Conservation (phyloP, 1,140 invertebrate species). For the Choristoneura fumiferana region DNA sequence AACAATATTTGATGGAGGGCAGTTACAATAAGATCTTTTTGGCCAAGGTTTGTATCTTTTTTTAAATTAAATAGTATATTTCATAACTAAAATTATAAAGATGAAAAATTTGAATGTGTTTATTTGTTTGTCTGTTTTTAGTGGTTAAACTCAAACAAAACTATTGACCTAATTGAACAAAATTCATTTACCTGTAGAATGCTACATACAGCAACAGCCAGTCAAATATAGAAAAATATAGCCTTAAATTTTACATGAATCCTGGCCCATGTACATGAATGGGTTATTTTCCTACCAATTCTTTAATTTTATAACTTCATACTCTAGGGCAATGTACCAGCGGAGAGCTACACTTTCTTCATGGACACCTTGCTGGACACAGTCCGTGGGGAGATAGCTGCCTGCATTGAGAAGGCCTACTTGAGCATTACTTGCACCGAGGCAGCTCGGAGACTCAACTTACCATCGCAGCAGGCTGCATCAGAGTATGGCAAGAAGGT, state of each 20-base stretch:
- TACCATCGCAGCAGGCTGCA: conserved; percentile 87
- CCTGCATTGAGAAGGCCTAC: conserved; percentile 98
- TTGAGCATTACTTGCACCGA: conserved; percentile 92
- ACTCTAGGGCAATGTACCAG: conserved; percentile 96
- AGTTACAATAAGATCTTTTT: conserved; percentile 95
- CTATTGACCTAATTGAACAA: too few relatives aligned
- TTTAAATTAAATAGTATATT: too few relatives aligned
- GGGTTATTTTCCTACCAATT: too few relatives aligned
- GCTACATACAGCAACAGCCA: too few relatives aligned
- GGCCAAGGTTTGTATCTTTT: conserved; percentile 77
- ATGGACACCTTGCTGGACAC: conserved; percentile 98
- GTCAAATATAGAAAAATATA: too few relatives aligned
- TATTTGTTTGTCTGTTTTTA: too few relatives aligned
- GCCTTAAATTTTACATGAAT: too few relatives aligned
- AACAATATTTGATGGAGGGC: conserved; percentile 99
- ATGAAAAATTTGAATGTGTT: too few relatives aligned
- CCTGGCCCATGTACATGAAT: too few relatives aligned
- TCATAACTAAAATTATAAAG: conserved; percentile 14
- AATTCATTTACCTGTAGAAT: too few relatives aligned
- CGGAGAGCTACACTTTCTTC: conserved; percentile 97
- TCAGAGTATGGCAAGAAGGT: conserved; percentile 89
- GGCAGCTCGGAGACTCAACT: conserved; percentile 93
- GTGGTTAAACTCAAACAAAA: too few relatives aligned
- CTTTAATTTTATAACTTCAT: conserved; percentile 52
- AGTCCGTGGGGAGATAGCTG: conserved; percentile 96